Conservation (phyloP, 2,888 invertebrate species). For the Crematogaster levior region DNA sequence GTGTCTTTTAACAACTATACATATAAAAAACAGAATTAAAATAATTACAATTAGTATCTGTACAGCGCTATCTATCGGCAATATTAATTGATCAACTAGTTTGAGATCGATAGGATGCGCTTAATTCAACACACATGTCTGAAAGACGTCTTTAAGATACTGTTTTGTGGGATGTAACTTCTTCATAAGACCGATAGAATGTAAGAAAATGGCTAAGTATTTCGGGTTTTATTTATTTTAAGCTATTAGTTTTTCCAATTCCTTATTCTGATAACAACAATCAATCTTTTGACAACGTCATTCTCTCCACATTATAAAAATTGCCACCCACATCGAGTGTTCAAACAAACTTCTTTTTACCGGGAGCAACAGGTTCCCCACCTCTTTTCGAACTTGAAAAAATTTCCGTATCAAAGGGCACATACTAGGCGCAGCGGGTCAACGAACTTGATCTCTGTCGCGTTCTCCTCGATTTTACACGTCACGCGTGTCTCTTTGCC, state of each 20-base stretch:
- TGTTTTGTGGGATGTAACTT: too few relatives aligned
- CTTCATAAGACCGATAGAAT: too few relatives aligned
- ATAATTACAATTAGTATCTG: not conserved
- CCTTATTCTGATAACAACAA: not conserved
- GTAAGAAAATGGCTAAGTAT: not conserved
- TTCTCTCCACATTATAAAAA: not conserved
- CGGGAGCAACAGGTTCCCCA: not conserved
- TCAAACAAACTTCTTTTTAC: not conserved
- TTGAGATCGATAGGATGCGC: not conserved
- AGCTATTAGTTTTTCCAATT: not conserved
- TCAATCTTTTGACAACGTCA: not conserved
- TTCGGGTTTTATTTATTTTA: not conserved
- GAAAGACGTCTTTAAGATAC: too few relatives aligned
- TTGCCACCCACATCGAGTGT: too few relatives aligned
- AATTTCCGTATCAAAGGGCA: not conserved
- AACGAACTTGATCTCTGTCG: not conserved
- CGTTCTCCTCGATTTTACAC: not conserved
- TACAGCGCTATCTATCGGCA: not conserved
- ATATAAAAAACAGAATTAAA: not conserved
- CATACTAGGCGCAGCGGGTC: not conserved
- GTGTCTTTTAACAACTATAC: not conserved
- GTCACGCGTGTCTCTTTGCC: not conserved
- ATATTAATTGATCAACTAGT: not conserved
- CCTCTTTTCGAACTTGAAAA: slow-evolving; percentile 2
- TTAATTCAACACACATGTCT: too few relatives aligned